Percentiles rank a stretch among this genome's conserved stretches.
phyloP scores from a whole-genome alignment of 1,140 invertebrate genomes.

The Drosophila nigromelanica region DNA sequence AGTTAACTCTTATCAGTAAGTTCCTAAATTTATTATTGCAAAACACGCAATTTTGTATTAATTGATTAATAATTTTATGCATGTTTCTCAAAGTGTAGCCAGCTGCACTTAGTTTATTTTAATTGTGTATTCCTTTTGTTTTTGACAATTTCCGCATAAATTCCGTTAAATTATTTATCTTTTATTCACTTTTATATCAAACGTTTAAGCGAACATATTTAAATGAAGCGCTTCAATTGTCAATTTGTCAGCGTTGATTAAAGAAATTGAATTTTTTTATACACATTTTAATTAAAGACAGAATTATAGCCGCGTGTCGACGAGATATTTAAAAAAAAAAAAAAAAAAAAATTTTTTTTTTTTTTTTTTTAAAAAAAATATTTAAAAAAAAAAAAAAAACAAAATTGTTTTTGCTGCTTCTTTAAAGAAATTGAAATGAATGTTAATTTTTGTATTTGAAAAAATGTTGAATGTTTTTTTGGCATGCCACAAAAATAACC shows the following conservation, averaged over 20 bases:
- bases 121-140: constrained; percentile 13
- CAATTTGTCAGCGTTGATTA: constrained; percentile 51
- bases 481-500: constrained; percentile 57
- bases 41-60: background rate
- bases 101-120: constrained; percentile 21
- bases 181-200: constrained; percentile 15
- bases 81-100: constrained; percentile 13
- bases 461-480: constrained; percentile 46
- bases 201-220: too few species aligned
- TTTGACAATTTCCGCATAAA: constrained; percentile 36
- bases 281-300: constrained; percentile 74
- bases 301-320: constrained; percentile 63
- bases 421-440: constrained; percentile 54
- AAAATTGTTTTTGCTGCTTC: constrained; percentile 7
- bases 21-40: background rate
- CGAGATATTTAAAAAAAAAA: constrained; percentile 38
- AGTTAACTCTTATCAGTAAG: constrained; percentile 25
- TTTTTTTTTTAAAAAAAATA: too few species aligned
- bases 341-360: constrained; percentile 20
- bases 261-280: constrained; percentile 46
- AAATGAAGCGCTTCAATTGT: constrained; percentile 46
- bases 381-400: constrained; percentile 37
- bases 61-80: constrained; percentile 1
- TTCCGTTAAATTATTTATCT: constrained; percentile 16
- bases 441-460: constrained; percentile 42